Evolutionary conservation across 2,113 vertebrate species (phyloP), one percentile per base, ranked within the genome.

Genomic region (Bubo blakistoni): DNA sequence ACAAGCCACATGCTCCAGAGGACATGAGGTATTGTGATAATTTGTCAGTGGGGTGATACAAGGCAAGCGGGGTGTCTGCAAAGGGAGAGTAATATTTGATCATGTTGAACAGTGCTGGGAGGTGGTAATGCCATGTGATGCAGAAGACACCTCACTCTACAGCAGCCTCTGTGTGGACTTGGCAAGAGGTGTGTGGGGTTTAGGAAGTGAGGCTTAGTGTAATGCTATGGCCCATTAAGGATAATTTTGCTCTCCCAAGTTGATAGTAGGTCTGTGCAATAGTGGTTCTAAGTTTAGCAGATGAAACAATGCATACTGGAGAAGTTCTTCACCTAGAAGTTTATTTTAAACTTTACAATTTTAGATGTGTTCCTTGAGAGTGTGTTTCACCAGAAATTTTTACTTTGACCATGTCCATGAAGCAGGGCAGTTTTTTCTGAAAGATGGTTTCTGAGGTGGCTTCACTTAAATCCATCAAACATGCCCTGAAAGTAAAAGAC

Each of bases 61-160:
- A 72, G 19, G n/a, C 15, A 29, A 54, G 40, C 3, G 8, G 52
- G 11, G 13, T 40, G 47, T 19, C 66, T 52, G 30, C 0, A 0
- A 51, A 46, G 25, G 30, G 8, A 78, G 49, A 46, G n/a, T 16
- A 42, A 22, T 42, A 17, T 34, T 17, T 49, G 40, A 15, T 65
- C 36, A 9, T 6, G 1, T 26, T 44, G 61, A 88, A 12, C 16
- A 27, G 57, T 3, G 2, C 70, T 34, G 42, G 20, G 59, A 86
- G 24, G 14, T 24, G 62, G n/a, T 51, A 38, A 30, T 22, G 24
- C 16, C 16, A 4, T 1, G 3, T 49, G 51, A 34, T 19, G 30
- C 62, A 51, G 58, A 47, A 82, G 46, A 42, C 26, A 38, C 32
- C 5, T 11, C 36, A 24, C 36, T 57, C 65, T 49, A 9, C 29